Base-by-base conservation (phyloP, 2,888 invertebrate species). In the Idaea dimidiata region DNA sequence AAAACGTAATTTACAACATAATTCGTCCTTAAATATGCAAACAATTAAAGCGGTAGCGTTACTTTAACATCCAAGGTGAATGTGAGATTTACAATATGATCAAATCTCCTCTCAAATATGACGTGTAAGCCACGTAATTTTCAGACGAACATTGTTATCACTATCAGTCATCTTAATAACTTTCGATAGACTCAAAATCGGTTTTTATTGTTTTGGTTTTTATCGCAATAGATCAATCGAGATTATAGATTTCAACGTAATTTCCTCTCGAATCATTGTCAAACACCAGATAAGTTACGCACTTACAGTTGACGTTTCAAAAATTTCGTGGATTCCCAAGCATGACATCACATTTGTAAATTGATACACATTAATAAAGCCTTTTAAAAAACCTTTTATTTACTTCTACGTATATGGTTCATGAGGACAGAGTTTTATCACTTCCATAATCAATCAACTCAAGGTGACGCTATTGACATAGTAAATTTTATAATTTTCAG, bases 351-450 rank as follows among this genome's bases (percentile, higher is more conserved):
- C 58, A 63, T 59, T 57, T n/a, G 32, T 57, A 58, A 59, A 7
- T 53, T 55, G 43, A 43, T 43, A 43, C 43, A 10, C 57, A 64
- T 59, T 63, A 64, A 59, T 43, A 58, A 56, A 62, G 54, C 59
- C 61, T 62, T 66, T 60, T 24, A 54, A 62, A 62, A 53, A 71
- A 66, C 65, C 67, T 24, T 24, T 24, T 24, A 24, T 24, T 24
- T 24, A 24, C 66, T 65, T 72, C 73, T 74, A 71, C 72, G 73
- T 66, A 63, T 63, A 61, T 65, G 67, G 65, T 68, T 72, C 70
- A 62, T 67, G 72, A 76, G 72, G 72, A 74, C 72, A 71, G 72
- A 69, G 72, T 70, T 78, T 73, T 79, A 75, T 77, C 78, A 79
- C 75, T 68, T 72, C 78, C 74, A 76, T 78, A 78, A 68, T 73